A percentile compares a stretch with the other conserved stretches of the same genome.
phyloP scores from a whole-genome alignment of 2,888 invertebrate genomes.

The Augochlorella aurata region DNA sequence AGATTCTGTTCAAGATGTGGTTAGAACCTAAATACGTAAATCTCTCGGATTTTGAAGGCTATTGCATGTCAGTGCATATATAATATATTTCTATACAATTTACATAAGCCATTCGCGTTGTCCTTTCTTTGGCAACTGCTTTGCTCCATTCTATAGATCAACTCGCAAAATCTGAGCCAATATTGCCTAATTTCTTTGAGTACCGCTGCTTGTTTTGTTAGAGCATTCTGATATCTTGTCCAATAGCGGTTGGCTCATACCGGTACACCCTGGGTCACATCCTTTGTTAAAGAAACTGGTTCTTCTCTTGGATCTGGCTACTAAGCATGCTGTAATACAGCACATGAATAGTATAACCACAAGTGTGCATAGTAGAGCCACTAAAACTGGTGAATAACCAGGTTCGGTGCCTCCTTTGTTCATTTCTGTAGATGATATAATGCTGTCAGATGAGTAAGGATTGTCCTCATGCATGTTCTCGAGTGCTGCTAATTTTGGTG shows the following conservation, averaged over 20 bases:
- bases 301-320: slow-evolving; percentile 67
- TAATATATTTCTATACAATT: not conserved
- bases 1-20: not conserved
- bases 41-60: slow-evolving; percentile 10
- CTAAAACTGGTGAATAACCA: slow-evolving; percentile 64
- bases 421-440: not conserved
- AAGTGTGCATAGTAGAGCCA: slow-evolving; percentile 62
- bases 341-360: slow-evolving; percentile 70
- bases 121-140: too few relatives aligned
- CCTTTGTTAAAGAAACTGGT: slow-evolving; percentile 59
- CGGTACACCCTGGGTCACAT: slow-evolving; percentile 71
- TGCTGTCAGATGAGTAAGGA: slow-evolving; percentile 1
- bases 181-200: slow-evolving; percentile 37
- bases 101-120: not conserved
- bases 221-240: slow-evolving; percentile 62
- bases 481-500: not conserved
- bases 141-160: not conserved
- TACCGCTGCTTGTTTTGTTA: slow-evolving; percentile 50
- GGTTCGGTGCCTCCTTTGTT: slow-evolving; percentile 29
- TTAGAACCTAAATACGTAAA: slow-evolving; percentile 33
- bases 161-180: not conserved
- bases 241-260: slow-evolving; percentile 70
- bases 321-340: slow-evolving; percentile 70
- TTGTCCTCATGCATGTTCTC: not conserved
- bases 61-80: not conserved